Percentiles rank a stretch among this genome's conserved stretches.
Evolutionary conservation across 2,888 invertebrate species (phyloP).

Genomic region (Apoda limacodes): DNA sequence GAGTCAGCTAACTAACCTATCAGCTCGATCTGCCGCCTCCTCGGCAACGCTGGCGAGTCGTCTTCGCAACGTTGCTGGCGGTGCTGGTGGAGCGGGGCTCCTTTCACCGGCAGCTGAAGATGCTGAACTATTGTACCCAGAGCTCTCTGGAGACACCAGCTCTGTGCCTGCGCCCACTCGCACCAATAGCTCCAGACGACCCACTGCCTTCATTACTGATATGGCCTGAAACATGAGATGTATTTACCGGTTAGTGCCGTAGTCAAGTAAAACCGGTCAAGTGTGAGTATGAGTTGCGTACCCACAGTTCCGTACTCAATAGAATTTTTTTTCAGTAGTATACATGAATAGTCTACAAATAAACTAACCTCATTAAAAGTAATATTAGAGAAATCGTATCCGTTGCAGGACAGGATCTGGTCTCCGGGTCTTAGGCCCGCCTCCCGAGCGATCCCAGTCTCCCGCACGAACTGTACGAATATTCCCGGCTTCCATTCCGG

Average conservation of each 20-base stretch:
- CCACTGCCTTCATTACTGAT: constrained; percentile 81
- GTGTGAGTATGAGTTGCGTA: too few species aligned
- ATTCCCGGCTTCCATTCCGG: constrained; percentile 90
- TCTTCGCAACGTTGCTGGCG: constrained; percentile 65
- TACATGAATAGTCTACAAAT: too few species aligned
- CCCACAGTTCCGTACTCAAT: constrained; percentile 1
- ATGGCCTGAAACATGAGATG: constrained; percentile 72
- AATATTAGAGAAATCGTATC: constrained; percentile 80
- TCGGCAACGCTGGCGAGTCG: constrained; percentile 81
- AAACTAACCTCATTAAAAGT: constrained; percentile 80
- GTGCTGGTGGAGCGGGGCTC: constrained; percentile 67
- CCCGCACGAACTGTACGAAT: constrained; percentile 90
- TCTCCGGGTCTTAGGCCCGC: constrained; percentile 91
- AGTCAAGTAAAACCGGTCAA: background rate
- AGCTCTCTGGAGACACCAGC: constrained; percentile 84
- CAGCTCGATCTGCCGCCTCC: constrained; percentile 73
- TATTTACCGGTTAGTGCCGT: background rate
- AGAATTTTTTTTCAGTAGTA: too few species aligned
- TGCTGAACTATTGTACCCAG: constrained; percentile 87
- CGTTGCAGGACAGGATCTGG: constrained; percentile 91
- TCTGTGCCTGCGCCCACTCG: constrained; percentile 84
- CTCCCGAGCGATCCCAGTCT: constrained; percentile 88
- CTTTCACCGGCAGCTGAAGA: constrained; percentile 82
- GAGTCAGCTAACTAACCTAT: constrained; percentile 58
- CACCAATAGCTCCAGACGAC: constrained; percentile 80